These are phyloP conservation scores for Luscinia luscinia DNA, from an alignment of 2,797 vertebrate species.

Conservation along the genomic window DNA sequence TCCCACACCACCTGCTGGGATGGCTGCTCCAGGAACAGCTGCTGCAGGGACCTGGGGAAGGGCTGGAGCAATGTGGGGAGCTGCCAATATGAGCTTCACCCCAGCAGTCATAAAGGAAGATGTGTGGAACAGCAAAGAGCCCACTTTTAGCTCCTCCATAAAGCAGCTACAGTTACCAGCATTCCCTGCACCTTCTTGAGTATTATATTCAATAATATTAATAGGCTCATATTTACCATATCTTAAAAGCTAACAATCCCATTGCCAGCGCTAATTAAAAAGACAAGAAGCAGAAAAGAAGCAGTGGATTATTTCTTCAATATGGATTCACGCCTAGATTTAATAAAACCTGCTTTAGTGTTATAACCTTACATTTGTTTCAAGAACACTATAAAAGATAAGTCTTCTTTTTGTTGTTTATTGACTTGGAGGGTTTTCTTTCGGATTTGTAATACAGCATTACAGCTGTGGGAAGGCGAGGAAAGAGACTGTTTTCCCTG, in stretches of 20 bases:
- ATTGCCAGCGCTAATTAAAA: constrained; percentile 45
- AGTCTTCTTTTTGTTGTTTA: constrained; percentile 34
- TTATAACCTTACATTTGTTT: constrained; percentile 4
- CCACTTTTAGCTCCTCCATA: constrained; percentile 70
- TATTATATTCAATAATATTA: constrained; percentile 50
- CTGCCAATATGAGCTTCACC: constrained; percentile 73
- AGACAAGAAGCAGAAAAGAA: constrained; percentile 36
- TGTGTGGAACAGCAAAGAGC: constrained; percentile 72
- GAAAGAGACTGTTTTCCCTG: not conserved
- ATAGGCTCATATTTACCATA: constrained; percentile 55
- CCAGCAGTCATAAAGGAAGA: constrained; percentile 68
- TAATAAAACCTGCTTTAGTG: constrained; percentile 52
- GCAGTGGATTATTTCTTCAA: constrained; percentile 43
- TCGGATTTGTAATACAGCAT: not conserved
- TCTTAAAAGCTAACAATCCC: constrained; percentile 64
- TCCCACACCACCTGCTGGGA: constrained; percentile 57
- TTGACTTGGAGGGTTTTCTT: constrained; percentile 27
- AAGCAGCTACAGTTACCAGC: constrained; percentile 78
- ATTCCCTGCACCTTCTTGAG: constrained; percentile 49
- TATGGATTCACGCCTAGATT: constrained; percentile 44
- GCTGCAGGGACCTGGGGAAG: constrained; percentile 78
- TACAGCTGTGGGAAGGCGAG: not conserved
- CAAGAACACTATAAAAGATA: not conserved
- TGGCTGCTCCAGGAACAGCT: constrained; percentile 81
- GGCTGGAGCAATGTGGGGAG: not conserved